These are phyloP conservation scores for Nematostella vectensis DNA, from an alignment of 92 coral and sea anemone species.

Conservation along the genomic window DNA sequence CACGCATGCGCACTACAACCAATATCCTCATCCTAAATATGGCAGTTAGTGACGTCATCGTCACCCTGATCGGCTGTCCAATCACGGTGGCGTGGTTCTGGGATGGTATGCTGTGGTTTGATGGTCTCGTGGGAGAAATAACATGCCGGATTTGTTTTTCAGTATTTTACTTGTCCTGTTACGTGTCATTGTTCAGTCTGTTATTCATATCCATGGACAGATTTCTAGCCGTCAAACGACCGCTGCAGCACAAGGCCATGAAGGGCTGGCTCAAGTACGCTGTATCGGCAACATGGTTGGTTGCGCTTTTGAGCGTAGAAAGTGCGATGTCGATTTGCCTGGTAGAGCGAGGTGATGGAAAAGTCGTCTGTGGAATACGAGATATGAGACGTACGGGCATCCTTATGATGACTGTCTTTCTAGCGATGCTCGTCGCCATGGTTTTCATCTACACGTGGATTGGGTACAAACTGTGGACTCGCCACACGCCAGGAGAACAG, in stretches of 20 bases:
- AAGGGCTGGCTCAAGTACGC: constrained; percentile 3
- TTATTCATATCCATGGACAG: background rate
- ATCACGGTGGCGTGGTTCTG: background rate
- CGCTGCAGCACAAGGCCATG: background rate
- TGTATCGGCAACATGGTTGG: background rate
- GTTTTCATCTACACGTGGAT: background rate
- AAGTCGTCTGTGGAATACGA: background rate
- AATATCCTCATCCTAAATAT: background rate
- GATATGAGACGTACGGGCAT: background rate
- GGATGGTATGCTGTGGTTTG: background rate
- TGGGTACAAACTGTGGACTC: background rate
- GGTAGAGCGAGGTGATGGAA: background rate
- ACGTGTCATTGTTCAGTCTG: background rate
- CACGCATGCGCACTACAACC: constrained; percentile 5
- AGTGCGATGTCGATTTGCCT: background rate
- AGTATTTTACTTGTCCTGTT: background rate
- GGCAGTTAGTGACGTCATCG: constrained; percentile 3
- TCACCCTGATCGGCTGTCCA: background rate
- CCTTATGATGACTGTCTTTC: background rate
- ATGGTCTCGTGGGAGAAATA: background rate
- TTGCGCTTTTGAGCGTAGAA: background rate
- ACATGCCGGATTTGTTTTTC: background rate
- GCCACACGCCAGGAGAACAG: background rate
- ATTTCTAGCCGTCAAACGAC: background rate
- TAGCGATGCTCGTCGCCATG: background rate